Conservation (phyloP, 2,888 invertebrate species). For the Cerceris rybyensis region DNA sequence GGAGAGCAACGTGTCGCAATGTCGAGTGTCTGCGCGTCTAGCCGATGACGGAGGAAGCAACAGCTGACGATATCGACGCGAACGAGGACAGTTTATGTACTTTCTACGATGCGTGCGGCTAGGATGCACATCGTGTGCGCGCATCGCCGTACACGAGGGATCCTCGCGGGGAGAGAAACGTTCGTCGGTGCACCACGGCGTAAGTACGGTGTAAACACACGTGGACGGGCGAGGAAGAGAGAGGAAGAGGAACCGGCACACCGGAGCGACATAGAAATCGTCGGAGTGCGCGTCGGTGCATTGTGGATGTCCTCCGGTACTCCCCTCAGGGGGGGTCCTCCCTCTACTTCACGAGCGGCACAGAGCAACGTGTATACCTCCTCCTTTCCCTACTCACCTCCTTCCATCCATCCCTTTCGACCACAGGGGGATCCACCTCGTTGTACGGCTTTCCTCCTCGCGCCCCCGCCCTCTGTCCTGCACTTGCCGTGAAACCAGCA, state of each 20-base stretch:
- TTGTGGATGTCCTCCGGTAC: conserved; percentile 53
- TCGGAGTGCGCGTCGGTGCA: conserved; percentile 54
- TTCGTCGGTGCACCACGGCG: conserved; percentile 44
- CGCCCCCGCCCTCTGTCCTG: conserved; percentile 41
- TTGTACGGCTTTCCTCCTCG: conserved; percentile 42
- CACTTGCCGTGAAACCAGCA: conserved; percentile 61
- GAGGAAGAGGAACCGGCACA: conserved; percentile 11
- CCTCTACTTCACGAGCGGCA: conserved; percentile 16
- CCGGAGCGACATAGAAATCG: conserved; percentile 33
- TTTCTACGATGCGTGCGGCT: conserved; percentile 53
- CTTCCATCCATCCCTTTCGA: conserved; percentile 60
- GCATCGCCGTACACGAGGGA: conserved; percentile 49
- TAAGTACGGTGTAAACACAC: conserved; percentile 66
- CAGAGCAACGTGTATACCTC: conserved; percentile 18
- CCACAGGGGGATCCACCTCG: conserved; percentile 48
- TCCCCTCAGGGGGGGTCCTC: conserved; percentile 9
- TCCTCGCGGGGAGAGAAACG: conserved; percentile 58
- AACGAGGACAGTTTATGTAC: conserved; percentile 67
- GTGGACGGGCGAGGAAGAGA: conserved; percentile 40
- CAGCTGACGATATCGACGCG: conserved; percentile 74
- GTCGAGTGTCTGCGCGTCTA: conserved; percentile 1
- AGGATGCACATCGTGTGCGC: conserved; percentile 46
- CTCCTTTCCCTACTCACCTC: conserved; percentile 34
- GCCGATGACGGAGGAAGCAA: conserved; percentile 66
- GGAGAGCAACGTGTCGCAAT: neutral